Evolutionary conservation across 2,113 vertebrate species (phyloP), one percentile per base, ranked within the genome.

Genomic region (Etia nguti): DNA sequence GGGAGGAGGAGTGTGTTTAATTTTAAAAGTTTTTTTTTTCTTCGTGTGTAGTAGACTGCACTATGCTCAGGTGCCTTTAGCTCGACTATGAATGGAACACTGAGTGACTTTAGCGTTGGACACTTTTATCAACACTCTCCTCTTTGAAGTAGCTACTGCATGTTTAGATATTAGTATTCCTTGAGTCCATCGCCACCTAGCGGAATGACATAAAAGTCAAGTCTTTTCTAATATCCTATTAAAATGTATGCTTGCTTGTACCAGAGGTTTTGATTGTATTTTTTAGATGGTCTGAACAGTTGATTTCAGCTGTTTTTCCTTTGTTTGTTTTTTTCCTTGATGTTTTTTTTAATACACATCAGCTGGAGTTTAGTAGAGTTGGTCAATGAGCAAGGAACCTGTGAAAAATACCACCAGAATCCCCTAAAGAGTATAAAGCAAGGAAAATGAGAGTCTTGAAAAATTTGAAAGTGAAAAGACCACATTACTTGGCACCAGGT

Each of bases 41-140:
- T 1, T 0, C 5, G 62, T 86, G 94, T 91, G 93, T 94, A 94
- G 86, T 90, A 94, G 68, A 92, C 60, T 22, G 84, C 92, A 2
- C 22, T 88, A 31, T 91, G 46, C 2, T 85, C 9, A 36, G 59
- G 10, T 62, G 6, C 59, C 59, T 62, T 65, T n/a, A 65, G 18
- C 31, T 65, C 10, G 0, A n/a, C 31, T 20, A 60, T 29, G 10
- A 2, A 60, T 10, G 10, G 10, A 41, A 41, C 38, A 41, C 3
- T 0, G 85, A 18, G n/a, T 36, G 34, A 62, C 18, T 36, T 62
- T 7, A 62, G 31, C 16, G 20, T 62, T 62, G 0, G 1, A 62
- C 10, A 36, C 59, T 62, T 36, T 62, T 62, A 3, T 7, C 0
- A 2, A 62, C 59, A 36, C 31, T 6, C 22, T 83, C 18, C 41